Conservation (phyloP, 2,888 invertebrate genomes). For the Sarcophaga rosellei region DNA sequence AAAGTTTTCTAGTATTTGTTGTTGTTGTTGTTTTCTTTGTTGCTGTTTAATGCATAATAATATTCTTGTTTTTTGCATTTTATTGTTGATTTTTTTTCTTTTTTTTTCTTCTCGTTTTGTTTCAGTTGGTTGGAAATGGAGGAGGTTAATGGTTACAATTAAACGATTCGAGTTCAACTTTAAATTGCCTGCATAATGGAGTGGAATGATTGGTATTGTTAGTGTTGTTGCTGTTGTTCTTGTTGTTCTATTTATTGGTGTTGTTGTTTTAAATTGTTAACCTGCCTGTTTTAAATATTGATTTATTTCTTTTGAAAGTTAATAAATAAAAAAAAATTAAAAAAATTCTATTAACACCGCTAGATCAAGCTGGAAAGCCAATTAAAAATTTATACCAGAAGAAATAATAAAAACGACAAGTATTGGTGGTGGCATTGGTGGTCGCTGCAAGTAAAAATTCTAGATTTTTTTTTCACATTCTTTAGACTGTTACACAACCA, state of each 20-base stretch:
- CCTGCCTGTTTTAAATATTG: slow-evolving; percentile 21
- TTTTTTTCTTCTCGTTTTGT: neutral
- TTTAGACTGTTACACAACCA: slow-evolving; percentile 1
- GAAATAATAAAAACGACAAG: neutral
- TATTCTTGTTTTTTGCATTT: slow-evolving; percentile 3
- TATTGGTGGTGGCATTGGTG: neutral
- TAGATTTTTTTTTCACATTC: slow-evolving; percentile 26
- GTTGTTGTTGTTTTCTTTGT: neutral
- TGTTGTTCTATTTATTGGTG: too few relatives aligned
- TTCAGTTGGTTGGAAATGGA: neutral
- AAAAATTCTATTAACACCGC: neutral
- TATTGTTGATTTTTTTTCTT: slow-evolving; percentile 18
- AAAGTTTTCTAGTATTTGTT: slow-evolving; percentile 1
- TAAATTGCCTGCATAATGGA: neutral
- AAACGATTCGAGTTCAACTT: slow-evolving; percentile 39
- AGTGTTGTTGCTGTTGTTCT: neutral
- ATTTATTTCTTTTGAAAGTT: slow-evolving; percentile 37
- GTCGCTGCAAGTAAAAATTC: neutral
- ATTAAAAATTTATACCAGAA: slow-evolving; percentile 33
- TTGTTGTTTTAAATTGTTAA: slow-evolving; percentile 16
- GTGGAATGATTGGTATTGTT: neutral
- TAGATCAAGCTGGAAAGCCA: neutral
- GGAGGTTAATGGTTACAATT: slow-evolving; percentile 54
- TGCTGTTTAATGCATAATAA: slow-evolving; percentile 3
- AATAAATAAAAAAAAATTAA: slow-evolving; percentile 33